Conservation (phyloP, 2,888 invertebrate species). For the Aromia moschata region DNA sequence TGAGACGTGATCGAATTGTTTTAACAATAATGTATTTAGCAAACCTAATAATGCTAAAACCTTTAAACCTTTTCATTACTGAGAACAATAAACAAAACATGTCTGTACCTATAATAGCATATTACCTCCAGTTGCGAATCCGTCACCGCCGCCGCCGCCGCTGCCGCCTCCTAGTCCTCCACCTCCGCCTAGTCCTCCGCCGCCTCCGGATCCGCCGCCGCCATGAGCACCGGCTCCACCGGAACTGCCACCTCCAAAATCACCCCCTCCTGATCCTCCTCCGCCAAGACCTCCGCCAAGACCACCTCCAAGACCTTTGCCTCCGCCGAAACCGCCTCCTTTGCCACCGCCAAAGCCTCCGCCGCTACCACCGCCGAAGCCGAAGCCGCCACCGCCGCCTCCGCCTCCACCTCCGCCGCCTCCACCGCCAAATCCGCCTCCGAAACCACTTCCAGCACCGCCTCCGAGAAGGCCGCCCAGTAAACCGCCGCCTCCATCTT, state of each 20-base stretch:
- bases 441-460: constrained; percentile 48
- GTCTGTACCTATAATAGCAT: too few relatives aligned
- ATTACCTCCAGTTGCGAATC: constrained; percentile 60
- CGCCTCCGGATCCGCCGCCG: constrained; percentile 19
- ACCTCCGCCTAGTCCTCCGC: constrained; percentile 29
- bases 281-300: constrained; percentile 32
- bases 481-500: neutral
- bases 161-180: constrained; percentile 31
- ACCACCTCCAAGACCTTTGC: constrained; percentile 27
- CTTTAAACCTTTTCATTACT: too few relatives aligned
- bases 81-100: too few relatives aligned
- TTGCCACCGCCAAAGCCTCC: constrained; percentile 37
- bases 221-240: constrained; percentile 1
- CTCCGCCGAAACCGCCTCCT: constrained; percentile 33
- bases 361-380: constrained; percentile 55
- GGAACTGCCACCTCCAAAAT: constrained; percentile 38
- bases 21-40: too few relatives aligned
- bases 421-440: constrained; percentile 26
- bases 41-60: too few relatives aligned
- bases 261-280: constrained; percentile 35
- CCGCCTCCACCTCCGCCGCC: constrained; percentile 50
- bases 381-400: constrained; percentile 63
- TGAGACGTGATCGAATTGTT: too few relatives aligned
- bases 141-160: constrained; percentile 30
- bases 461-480: constrained; percentile 18